phyloP scores from a whole-genome alignment of 37 sponge, comb jelly and placozoan genomes.

The Aplysina aerophoba region DNA sequence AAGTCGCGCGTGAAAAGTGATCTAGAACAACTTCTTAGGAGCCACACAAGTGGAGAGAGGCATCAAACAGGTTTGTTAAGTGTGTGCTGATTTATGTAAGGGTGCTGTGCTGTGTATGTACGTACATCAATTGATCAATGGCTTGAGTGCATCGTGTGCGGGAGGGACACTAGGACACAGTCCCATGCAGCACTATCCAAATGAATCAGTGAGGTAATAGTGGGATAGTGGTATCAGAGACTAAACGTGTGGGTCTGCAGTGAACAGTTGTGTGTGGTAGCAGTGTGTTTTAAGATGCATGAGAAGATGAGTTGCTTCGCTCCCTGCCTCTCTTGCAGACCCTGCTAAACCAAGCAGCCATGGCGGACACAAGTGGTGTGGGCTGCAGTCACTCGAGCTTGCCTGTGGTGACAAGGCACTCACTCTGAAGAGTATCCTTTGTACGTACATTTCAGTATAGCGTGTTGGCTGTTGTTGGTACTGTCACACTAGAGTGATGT shows the following conservation, averaged over 20 bases:
- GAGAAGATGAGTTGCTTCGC: not conserved
- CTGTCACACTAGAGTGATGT: not conserved
- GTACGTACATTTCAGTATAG: constrained; percentile 8
- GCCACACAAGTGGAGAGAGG: too few relatives aligned
- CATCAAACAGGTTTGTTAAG: too few relatives aligned
- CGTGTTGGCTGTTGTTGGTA: not conserved
- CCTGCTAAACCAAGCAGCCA: not conserved
- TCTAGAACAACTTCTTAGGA: not conserved
- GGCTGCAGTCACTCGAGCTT: not conserved
- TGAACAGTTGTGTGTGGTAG: too few relatives aligned
- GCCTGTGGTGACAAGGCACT: constrained; percentile 5
- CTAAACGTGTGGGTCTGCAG: not conserved
- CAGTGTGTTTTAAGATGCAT: not conserved
- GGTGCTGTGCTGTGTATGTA: too few relatives aligned
- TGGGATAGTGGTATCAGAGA: too few relatives aligned
- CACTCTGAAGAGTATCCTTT: constrained; percentile 1
- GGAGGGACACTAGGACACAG: too few relatives aligned
- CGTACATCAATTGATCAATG: too few relatives aligned
- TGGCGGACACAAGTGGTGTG: not conserved
- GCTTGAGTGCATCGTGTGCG: too few relatives aligned
- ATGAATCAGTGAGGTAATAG: too few relatives aligned
- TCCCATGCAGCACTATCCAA: too few relatives aligned
- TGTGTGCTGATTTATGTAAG: too few relatives aligned
- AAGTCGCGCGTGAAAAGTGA: not conserved
- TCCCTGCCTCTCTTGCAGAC: not conserved